Evolutionary conservation across 2,888 invertebrate species (phyloP), one percentile per base, ranked within the genome.

Genomic region (Ennomos quercinarius): DNA sequence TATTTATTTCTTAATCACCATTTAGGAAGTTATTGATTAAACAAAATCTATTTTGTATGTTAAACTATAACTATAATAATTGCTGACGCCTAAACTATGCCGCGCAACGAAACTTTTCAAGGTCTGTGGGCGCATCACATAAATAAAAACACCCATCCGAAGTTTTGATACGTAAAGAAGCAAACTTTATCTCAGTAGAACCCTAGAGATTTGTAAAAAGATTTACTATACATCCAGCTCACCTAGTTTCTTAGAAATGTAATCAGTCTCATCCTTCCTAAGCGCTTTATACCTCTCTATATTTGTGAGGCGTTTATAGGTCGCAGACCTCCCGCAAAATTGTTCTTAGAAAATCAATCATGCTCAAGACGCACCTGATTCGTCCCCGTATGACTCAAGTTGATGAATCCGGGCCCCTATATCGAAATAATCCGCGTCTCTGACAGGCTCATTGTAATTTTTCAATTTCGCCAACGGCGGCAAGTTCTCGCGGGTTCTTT

Each of bases 391-490:
- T 9, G 27, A 9, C 45, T 17, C 37, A 40, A 27, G 47, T 38
- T 53, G 63, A 64, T 64, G 58, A 57, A 52, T 52, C 57, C 35
- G 17, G 8, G 8, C 46, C 50, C 38, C 44, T 57, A 61, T 59
- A 59, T 61, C 45, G 34, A 50, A 61, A 57, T 67, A 56, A 62
- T 58, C 57, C 48, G 41, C 44, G 57, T 46, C 59, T 47, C 61
- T 57, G 63, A 53, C 62, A 54, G 53, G 47, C 59, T 61, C 65
- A 67, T 73, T 73, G 71, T 71, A 64, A 71, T 70, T 69, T 73
- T 72, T 74, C 74, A 70, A 73, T 71, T 69, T 71, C 50, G 35
- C 39, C 53, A 35, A 39, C 58, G 12, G 40, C 11, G 9, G 27
- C 41, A 36, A 50, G 45, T 50, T 45, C 42, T 44, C 52, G 37